phyloP scores from a whole-genome alignment of 2,797 vertebrate species.

The Anas capensis region DNA sequence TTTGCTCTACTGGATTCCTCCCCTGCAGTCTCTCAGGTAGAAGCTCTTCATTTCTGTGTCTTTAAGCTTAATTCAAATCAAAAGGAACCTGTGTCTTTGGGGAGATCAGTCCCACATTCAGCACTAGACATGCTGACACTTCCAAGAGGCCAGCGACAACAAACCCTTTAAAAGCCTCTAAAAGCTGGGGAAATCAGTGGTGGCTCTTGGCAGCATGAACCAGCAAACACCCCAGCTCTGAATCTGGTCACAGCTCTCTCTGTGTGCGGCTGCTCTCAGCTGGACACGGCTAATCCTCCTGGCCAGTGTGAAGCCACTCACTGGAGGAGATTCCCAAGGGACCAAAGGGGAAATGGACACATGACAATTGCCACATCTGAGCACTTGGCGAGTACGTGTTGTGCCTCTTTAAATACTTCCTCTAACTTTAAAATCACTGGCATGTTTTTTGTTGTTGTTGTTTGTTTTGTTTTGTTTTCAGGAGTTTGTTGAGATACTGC shows the following conservation, averaged over 20 bases:
- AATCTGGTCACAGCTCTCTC: neutral
- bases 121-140: neutral
- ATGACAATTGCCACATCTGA: neutral
- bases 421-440: neutral
- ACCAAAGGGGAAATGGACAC: neutral
- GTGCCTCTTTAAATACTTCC: neutral
- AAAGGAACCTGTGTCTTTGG: neutral
- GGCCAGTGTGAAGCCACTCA: accelerated
- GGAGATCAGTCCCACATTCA: neutral
- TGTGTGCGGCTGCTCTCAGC: accelerated
- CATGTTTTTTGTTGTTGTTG: no score
- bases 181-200: neutral
- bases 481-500: neutral
- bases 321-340: neutral
- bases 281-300: neutral
- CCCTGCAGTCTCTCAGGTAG: neutral
- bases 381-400: neutral
- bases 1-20: neutral
- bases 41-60: neutral
- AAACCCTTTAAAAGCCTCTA: neutral
- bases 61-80: slow-evolving; percentile 1
- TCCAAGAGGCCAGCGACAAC: neutral
- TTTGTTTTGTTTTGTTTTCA: neutral
- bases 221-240: neutral
- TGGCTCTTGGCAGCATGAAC: neutral